Conservation (phyloP, 2,888 invertebrate genomes). For the Cosmorhoe ocellata region DNA sequence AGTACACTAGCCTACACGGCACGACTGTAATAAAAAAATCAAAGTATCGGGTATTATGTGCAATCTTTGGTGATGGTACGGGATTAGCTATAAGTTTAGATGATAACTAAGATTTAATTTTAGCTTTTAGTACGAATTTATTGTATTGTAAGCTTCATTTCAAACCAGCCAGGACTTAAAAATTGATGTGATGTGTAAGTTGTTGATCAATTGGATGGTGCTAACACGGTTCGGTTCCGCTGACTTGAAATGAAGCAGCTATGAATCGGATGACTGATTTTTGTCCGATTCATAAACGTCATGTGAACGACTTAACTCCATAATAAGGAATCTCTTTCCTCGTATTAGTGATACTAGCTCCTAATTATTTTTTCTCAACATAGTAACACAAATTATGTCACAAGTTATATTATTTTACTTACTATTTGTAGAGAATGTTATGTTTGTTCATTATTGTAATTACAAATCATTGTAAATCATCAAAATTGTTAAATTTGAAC, state of each 20-base stretch:
- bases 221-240: conserved; percentile 55
- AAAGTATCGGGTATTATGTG: conserved; percentile 92
- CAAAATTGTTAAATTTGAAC: conserved; percentile 64
- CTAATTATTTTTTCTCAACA: conserved; percentile 76
- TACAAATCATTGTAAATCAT: too few relatives aligned
- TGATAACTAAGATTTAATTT: conserved; percentile 54
- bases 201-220: conserved; percentile 54
- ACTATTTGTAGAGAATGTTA: conserved; percentile 74
- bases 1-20: conserved; percentile 64
- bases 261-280: conserved; percentile 75
- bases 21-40: conserved; percentile 81
- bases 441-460: conserved; percentile 78
- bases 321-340: conserved; percentile 77
- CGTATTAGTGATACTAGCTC: conserved; percentile 81
- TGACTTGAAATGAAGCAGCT: conserved; percentile 76
- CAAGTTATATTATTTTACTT: conserved; percentile 67
- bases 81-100: conserved; percentile 70
- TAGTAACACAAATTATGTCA: conserved; percentile 79
- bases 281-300: conserved; percentile 72
- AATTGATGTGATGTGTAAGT: conserved; percentile 39
- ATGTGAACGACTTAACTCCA: conserved; percentile 57
- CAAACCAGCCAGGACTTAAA: conserved; percentile 63
- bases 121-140: conserved; percentile 55
- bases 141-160: conserved; percentile 68
- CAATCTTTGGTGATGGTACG: conserved; percentile 90